Base-by-base conservation (phyloP, 2,797 vertebrate genomes). In the Phalanger gymnotis region DNA sequence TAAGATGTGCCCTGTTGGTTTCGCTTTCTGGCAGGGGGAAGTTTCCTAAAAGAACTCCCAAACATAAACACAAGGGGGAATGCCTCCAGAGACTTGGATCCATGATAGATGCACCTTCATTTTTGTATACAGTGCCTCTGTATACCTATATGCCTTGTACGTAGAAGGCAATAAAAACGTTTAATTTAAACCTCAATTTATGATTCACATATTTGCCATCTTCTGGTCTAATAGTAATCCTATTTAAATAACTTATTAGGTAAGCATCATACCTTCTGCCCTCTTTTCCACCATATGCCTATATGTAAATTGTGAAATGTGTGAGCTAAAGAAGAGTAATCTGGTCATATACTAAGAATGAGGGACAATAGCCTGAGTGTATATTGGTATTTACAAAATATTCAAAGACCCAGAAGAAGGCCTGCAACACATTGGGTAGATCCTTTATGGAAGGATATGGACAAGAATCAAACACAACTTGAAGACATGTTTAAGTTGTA, bases 141-240 rank as follows among this genome's bases (percentile, higher is more conserved):
- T 25, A 47, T 81, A 47, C 16, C 73, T 87, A 25, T 12, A 16
- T 73, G 13, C 51, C 40, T 87, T 87, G 10, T 11, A 87, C 9
- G 51, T 51, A 87, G 73, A 27, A 27, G 10, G 10, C 2, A 22
- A 81, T 30, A 58, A 58, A 61, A 22, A 81, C 11, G 73, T 25
- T 47, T 47, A 47, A 81, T 27, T 81, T 81, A 81, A 81, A 81
- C 47, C 40, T 81, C 40, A 81, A 81, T 47, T 81, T 81, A 9
- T 81, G 40, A 81, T 47, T 81, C 40, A 94, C 31, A 28, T 89
- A 92, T 61, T 94, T 90, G 52, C 53, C 19, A 91, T 89, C 92
- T 95, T 96, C 56, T 92, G 73, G n/a, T 51, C 91, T 96, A 96
- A 95, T 55, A 19, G 25, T 66, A 73, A 40, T 73, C 47, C 53